Evolutionary conservation across 2,113 vertebrate genomes (phyloP), one percentile per base, ranked within the genome.

Genomic region (Scartelaos histophorus): DNA sequence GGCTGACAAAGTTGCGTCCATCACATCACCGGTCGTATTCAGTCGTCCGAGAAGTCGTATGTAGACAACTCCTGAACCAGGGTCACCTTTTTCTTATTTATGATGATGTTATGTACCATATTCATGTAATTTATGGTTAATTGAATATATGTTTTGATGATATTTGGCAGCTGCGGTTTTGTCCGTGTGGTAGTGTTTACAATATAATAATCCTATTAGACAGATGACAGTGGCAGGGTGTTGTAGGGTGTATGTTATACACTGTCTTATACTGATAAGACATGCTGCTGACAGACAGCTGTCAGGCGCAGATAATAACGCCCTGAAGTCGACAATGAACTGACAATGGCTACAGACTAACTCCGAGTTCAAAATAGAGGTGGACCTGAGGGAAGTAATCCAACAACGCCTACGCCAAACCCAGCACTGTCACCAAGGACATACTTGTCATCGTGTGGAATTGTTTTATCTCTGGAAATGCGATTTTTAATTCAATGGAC

Each of bases 221-320:
- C 91, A 88, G 82, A 80, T 87, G 84, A 75, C 77, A 53, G 73
- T 89, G 91, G 90, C 91, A 88, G 90, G 68, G 74, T 19, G 88
- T 64, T 64, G 34, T 21, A 38, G 61, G 61, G 61, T 64, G 91
- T 81, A 80, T 79, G 71, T 87, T n/a, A n/a, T n/a, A n/a, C n/a
- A n/a, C 75, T 9, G 62, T 70, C 57, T 61, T 0, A 70, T 35
- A 10, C 7, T 15, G 82, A 85, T 86, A 83, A 86, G 69, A 90
- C 92, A 93, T 68, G 38, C 19, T 45, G 75, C 60, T 22, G 13
- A 25, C 71, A 61, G 66, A 58, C 66, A 70, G 46, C 88, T 93
- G 93, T 82, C 71, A 86, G 13, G 9, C 35, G 67, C 87, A 89
- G 93, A 93, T 94, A 93, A 56, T 85, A 94, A 93, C 93, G 72